A percentile compares a stretch with the other conserved stretches of the same genome.
Evolutionary conservation across 2,797 vertebrate species (phyloP).

Genomic region (Paguma larvata): DNA sequence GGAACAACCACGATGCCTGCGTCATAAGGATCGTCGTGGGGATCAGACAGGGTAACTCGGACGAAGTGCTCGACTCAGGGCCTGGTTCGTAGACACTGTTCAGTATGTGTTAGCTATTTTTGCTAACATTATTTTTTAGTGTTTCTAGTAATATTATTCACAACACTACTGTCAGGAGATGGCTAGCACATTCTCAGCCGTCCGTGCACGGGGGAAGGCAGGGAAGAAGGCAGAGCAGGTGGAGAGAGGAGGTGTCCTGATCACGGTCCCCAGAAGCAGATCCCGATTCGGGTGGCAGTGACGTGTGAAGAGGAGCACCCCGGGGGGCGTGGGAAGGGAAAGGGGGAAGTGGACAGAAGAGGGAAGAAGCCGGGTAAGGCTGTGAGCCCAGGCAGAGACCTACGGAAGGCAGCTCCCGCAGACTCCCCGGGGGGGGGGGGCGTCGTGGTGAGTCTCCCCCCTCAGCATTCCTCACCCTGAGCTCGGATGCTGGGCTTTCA

Average conservation of each 20-base stretch:
- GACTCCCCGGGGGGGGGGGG: neutral
- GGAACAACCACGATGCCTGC: neutral
- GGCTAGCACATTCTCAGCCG: neutral
- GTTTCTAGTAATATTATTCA: neutral
- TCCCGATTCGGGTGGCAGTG: neutral
- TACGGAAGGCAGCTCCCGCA: neutral
- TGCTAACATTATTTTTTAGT: neutral
- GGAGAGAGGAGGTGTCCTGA: neutral
- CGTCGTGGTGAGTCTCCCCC: neutral
- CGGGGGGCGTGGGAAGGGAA: neutral
- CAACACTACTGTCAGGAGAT: neutral
- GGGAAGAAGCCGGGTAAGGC: neutral
- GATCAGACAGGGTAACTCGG: too few relatives aligned
- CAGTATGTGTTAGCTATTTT: neutral
- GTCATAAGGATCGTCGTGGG: too few relatives aligned
- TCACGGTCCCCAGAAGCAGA: neutral
- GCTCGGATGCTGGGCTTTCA: neutral
- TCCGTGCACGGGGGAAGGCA: neutral
- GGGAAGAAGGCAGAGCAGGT: neutral
- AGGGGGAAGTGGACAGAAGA: too few relatives aligned
- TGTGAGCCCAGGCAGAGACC: neutral
- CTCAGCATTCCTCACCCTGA: neutral
- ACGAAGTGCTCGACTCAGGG: neutral
- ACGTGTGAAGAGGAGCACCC: neutral
- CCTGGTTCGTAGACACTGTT: neutral